Conservation (phyloP, 1,140 invertebrate genomes). For the Zaprionus kolodkinae region DNA sequence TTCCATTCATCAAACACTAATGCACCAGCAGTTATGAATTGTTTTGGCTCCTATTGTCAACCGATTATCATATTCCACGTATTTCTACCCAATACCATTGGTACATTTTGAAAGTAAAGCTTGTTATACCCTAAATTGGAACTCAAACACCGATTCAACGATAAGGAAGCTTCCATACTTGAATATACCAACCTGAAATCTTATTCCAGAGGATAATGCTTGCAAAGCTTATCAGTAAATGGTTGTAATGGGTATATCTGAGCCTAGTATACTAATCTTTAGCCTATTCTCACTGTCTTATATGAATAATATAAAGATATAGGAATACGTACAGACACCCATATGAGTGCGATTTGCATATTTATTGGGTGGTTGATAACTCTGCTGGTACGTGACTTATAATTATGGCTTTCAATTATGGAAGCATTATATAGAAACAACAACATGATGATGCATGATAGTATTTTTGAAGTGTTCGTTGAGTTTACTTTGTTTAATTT, state of each 20-base stretch:
- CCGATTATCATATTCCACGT: conserved; percentile 43
- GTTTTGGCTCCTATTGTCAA: conserved; percentile 28
- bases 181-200: too few relatives aligned
- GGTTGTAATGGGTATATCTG: background rate
- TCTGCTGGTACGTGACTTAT: conserved; percentile 51
- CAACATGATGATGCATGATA: conserved; percentile 50
- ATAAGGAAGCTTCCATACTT: too few relatives aligned
- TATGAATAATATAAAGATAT: conserved; percentile 25
- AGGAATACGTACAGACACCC: background rate
- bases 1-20: conserved; percentile 54
- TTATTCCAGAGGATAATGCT: too few relatives aligned
- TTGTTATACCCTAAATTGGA: too few relatives aligned
- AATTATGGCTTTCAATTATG: conserved; percentile 73
- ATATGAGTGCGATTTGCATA: conserved; percentile 61
- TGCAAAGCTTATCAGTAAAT: background rate
- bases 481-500: conserved; percentile 53
- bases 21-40: conserved; percentile 46
- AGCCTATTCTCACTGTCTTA: background rate
- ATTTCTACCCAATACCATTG: background rate
- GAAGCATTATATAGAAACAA: conserved; percentile 56
- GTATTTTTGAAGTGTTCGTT: conserved; percentile 61
- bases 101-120: too few relatives aligned
- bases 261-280: background rate
- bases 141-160: too few relatives aligned
- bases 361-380: conserved; percentile 50